A percentile compares a stretch with the other conserved stretches of the same genome.
Conservation (phyloP, 2,888 invertebrate species). For the Hypselothyrea guttata region DNA sequence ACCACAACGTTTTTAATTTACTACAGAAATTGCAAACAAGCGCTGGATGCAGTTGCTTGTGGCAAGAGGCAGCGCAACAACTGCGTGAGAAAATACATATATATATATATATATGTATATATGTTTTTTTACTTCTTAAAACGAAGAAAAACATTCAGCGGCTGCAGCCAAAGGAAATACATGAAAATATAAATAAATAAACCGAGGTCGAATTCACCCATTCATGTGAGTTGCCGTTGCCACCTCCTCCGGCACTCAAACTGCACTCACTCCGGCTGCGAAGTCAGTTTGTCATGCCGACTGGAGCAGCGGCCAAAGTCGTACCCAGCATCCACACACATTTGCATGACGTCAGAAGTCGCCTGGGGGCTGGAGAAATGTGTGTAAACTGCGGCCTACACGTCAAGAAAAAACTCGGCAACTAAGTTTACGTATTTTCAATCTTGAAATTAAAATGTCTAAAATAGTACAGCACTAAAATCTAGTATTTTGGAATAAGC, state of each 20-base stretch:
- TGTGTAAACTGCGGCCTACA: too few relatives aligned
- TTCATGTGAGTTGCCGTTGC: constrained; percentile 43
- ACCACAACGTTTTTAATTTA: constrained; percentile 74
- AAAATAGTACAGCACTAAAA: too few relatives aligned
- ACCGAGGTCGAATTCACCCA: constrained; percentile 72
- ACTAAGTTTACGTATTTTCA: too few relatives aligned
- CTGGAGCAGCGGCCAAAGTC: constrained; percentile 34
- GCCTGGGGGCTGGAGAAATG: constrained; percentile 24
- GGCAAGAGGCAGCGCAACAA: background rate
- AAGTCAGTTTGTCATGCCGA: constrained; percentile 73
- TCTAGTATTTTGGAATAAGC: too few relatives aligned
- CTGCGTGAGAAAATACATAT: constrained; percentile 29
- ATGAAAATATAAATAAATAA: constrained; percentile 77
- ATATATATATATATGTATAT: constrained; percentile 50
- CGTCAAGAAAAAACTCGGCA: too few relatives aligned
- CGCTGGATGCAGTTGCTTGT: constrained; percentile 25
- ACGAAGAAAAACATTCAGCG: constrained; percentile 43
- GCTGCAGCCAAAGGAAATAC: constrained; percentile 20
- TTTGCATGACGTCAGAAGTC: constrained; percentile 77
- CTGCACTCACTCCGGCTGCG: constrained; percentile 47
- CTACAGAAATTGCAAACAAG: constrained; percentile 65
- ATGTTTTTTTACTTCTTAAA: constrained; percentile 44
- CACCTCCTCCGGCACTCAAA: constrained; percentile 15
- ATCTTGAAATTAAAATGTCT: too few relatives aligned
- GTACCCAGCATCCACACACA: constrained; percentile 29